These are phyloP conservation scores for Athripsodes cinereus DNA, from an alignment of 2,888 invertebrate genomes.

Conservation along the genomic window DNA sequence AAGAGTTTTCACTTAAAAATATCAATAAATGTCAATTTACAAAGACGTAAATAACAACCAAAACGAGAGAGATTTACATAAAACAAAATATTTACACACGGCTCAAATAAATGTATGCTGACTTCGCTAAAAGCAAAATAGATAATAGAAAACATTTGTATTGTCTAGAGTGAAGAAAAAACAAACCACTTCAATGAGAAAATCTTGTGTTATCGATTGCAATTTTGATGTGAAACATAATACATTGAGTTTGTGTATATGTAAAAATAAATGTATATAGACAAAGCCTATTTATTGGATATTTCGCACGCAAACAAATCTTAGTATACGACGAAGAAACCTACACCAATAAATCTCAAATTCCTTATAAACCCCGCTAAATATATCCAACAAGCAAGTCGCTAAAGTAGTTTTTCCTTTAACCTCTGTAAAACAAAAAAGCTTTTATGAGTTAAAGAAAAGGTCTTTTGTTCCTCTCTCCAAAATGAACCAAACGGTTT, in stretches of 20 bases:
- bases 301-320: conserved; percentile 17
- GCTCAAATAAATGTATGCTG: too few species aligned
- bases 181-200: not conserved
- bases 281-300: conserved; percentile 14
- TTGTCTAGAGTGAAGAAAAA: too few species aligned
- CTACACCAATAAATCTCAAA: conserved; percentile 10
- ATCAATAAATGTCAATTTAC: too few species aligned
- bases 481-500: not conserved
- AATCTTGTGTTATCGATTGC: conserved; percentile 6
- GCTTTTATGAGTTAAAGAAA: not conserved
- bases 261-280: not conserved
- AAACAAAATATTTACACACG: too few species aligned
- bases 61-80: too few species aligned
- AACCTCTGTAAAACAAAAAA: not conserved
- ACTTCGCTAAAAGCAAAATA: too few species aligned
- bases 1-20: too few species aligned
- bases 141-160: too few species aligned
- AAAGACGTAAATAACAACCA: too few species aligned
- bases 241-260: too few species aligned
- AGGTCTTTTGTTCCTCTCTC: not conserved
- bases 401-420: not conserved
- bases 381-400: too few species aligned
- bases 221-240: not conserved
- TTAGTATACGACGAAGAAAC: not conserved
- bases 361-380: not conserved